Percentiles rank a stretch among this genome's conserved stretches.
Conservation (phyloP, 2,888 invertebrate genomes). For the Lamellibrachia columna region DNA sequence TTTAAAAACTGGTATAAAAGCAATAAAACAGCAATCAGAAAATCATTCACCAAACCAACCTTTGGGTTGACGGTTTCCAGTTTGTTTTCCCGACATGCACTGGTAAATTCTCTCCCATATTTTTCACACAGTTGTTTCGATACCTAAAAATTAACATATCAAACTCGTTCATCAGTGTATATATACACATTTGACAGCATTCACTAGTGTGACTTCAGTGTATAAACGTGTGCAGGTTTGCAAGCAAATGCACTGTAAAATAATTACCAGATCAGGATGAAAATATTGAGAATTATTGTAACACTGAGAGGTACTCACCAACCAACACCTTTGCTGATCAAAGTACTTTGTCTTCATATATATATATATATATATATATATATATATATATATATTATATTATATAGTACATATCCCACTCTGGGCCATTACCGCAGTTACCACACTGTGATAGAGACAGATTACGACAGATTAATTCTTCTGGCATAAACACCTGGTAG, state of each 20-base stretch:
- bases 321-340: too few relatives aligned
- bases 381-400: too few relatives aligned
- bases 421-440: too few relatives aligned
- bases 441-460: too few relatives aligned
- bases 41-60: constrained; percentile 21
- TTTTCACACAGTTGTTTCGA: constrained; percentile 87
- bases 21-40: not conserved
- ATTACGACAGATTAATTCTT: too few relatives aligned
- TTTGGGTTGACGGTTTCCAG: constrained; percentile 86
- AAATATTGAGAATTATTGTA: too few relatives aligned
- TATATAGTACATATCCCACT: too few relatives aligned
- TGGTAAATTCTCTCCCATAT: constrained; percentile 69
- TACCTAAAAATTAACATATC: constrained; percentile 70
- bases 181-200: too few relatives aligned
- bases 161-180: not conserved
- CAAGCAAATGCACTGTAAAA: not conserved
- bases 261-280: not conserved
- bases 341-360: too few relatives aligned
- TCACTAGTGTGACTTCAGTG: not conserved
- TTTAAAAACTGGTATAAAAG: not conserved
- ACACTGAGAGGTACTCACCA: too few relatives aligned
- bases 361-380: too few relatives aligned
- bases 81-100: constrained; percentile 81
- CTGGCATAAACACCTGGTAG: too few relatives aligned
- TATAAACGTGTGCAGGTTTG: not conserved